Conservation (phyloP, 1,140 invertebrate genomes). For the Augochlora pura region DNA sequence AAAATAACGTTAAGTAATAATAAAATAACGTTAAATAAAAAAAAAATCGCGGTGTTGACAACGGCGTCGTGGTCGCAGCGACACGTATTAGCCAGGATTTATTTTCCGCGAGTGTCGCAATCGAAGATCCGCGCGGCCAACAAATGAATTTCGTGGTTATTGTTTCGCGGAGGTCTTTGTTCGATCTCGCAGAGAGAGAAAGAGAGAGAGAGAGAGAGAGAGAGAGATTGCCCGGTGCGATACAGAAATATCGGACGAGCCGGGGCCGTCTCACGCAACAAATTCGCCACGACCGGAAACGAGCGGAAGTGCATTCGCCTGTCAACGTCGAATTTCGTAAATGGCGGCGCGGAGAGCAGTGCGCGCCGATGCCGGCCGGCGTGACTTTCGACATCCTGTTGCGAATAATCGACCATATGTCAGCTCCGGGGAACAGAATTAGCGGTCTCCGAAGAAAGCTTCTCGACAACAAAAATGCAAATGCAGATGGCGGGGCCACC, state of each 20-base stretch:
- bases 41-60: too few species aligned
- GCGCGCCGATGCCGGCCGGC: constrained; percentile 49
- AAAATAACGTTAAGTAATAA: too few species aligned
- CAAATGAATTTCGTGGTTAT: too few species aligned
- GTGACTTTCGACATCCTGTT: constrained; percentile 61
- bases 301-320: constrained; percentile 55
- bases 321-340: constrained; percentile 58
- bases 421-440: constrained; percentile 45
- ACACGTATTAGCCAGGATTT: too few species aligned
- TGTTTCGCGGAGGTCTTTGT: background rate
- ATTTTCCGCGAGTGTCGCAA: too few species aligned
- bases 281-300: constrained; percentile 18
- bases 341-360: constrained; percentile 24
- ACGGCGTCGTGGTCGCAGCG: too few species aligned
- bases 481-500: constrained; percentile 45
- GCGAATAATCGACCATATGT: constrained; percentile 59
- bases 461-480: constrained; percentile 44
- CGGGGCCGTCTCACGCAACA: constrained; percentile 8
- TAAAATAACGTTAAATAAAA: too few species aligned
- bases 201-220: too few species aligned
- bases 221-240: background rate
- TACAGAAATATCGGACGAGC: background rate
- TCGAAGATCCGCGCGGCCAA: too few species aligned
- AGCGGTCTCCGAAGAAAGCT: constrained; percentile 57
- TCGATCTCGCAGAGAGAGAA: background rate